Evolutionary conservation across 1,140 invertebrate species (phyloP), one percentile per base, ranked within the genome.

Genomic region (Himalopsyche phryganea): DNA sequence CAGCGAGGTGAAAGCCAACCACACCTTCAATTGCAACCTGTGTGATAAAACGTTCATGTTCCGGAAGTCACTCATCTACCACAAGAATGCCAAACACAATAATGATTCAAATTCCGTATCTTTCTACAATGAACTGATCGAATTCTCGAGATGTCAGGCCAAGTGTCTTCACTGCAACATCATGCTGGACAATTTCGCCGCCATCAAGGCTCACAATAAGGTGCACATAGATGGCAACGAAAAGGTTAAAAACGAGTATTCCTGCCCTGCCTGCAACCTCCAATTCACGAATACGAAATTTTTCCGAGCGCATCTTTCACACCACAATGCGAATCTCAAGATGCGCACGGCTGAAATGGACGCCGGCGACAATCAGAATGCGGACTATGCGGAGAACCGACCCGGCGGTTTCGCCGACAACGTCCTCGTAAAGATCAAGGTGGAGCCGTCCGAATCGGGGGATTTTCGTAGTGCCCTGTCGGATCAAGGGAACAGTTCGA

Each of bases 401-500:
- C 57, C 71, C 68, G 70, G 72, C 71, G 74, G 75, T 74, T 77
- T 77, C 76, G 76, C 74, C 71, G 75, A 77, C 62, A 73, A 75
- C 73, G 74, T 77, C 73, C 74, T 77, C 71, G 58, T 45, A 1
- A 60, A 60, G 7, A 50, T 60, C 19, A 60, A 60, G 38, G 32
- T 28, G 20, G 58, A 60, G 38, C 32, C 32, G 32, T 35, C 6
- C 3, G 52, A 47, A 3, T 14, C 20, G 7, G 46, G 45, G 23
- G 45, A 70, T 70, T 32, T 74, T 73, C 61, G 66, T 73, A 70
- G 73, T 74, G 68, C 71, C 71, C 65, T n/a, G 41, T 70, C 71
- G 67, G 69, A 18, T 65, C 70, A 50, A 50, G 69, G 42, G 65
- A 58, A 45, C 70, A 68, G 1, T 72, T 76, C 52, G 69, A 67